These are phyloP conservation scores for Mus spicilegus DNA, from an alignment of 2,113 vertebrate genomes.

Conservation along the genomic window DNA sequence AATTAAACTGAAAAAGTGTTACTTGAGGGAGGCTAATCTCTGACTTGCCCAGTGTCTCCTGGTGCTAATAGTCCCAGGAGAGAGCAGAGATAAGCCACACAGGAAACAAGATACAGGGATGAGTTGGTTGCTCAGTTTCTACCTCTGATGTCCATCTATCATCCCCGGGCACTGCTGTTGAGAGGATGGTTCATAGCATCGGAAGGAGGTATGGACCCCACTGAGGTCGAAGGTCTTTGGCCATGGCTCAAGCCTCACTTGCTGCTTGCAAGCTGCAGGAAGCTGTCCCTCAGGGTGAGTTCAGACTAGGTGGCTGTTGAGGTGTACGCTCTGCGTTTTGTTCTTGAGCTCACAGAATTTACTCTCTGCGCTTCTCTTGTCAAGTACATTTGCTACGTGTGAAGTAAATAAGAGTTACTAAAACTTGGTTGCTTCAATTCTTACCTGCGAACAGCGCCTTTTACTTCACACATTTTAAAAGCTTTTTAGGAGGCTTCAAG, in stretches of 20 bases:
- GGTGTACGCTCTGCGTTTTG: slow-evolving; percentile 27
- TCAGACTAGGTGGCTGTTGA: slow-evolving; percentile 57
- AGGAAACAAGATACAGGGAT: not conserved
- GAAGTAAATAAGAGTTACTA: slow-evolving; percentile 49
- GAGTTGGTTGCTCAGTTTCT: not conserved
- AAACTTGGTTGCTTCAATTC: slow-evolving; percentile 46
- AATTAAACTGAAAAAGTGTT: not conserved
- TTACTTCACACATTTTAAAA: slow-evolving; percentile 48
- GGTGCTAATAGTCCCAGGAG: not conserved
- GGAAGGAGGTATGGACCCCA: not conserved
- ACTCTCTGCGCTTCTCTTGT: slow-evolving; percentile 42
- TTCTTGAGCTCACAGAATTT: slow-evolving; percentile 59
- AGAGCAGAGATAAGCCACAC: not conserved
- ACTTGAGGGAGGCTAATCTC: not conserved
- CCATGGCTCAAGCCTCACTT: slow-evolving; percentile 45
- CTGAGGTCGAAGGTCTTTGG: slow-evolving; percentile 4
- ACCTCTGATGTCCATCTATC: not conserved
- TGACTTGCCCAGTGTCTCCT: not conserved
- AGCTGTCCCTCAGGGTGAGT: slow-evolving; percentile 23
- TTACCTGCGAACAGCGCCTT: slow-evolving; percentile 43
- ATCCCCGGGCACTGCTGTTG: no score
- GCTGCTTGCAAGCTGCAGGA: slow-evolving; percentile 32
- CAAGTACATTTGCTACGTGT: not conserved
- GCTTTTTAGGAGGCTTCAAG: not conserved
- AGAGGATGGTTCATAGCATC: not conserved